A percentile compares a stretch with the other conserved stretches of the same genome.
These are phyloP conservation scores for Synanthedon andrenaeformis DNA, from an alignment of 2,888 invertebrate species.

Conservation along the genomic window DNA sequence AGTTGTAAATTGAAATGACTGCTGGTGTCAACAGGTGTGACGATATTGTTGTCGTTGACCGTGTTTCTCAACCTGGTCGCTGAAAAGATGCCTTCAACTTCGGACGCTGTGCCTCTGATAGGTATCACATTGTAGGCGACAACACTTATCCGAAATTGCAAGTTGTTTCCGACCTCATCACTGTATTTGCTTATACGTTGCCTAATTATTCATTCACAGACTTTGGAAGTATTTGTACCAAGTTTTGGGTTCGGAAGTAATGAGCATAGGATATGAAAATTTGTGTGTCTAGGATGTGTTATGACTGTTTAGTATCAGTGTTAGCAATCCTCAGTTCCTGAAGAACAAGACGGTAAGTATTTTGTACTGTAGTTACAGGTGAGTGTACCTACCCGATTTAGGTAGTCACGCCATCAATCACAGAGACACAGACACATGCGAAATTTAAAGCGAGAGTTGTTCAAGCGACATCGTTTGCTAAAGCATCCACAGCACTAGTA, in stretches of 20 bases:
- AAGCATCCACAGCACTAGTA: neutral
- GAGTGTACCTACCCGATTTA: constrained; percentile 2
- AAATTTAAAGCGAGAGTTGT: neutral
- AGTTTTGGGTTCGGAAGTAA: constrained; percentile 22
- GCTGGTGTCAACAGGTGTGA: constrained; percentile 85
- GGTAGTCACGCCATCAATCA: constrained; percentile 1
- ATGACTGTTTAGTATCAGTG: constrained; percentile 26
- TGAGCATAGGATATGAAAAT: constrained; percentile 30
- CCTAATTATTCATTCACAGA: neutral
- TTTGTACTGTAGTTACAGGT: constrained; percentile 22
- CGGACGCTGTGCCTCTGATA: constrained; percentile 86
- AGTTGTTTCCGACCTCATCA: constrained; percentile 19
- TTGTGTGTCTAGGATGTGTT: constrained; percentile 41
- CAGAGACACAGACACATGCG: neutral
- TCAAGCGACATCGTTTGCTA: neutral
- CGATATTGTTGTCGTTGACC: constrained; percentile 96
- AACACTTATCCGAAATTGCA: constrained; percentile 10
- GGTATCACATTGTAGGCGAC: constrained; percentile 62
- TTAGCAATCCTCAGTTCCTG: constrained; percentile 10
- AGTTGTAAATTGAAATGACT: constrained; percentile 13
- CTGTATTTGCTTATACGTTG: neutral
- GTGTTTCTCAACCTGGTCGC: constrained; percentile 98
- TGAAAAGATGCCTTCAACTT: constrained; percentile 93
- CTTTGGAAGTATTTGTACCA: neutral
- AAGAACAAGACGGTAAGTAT: constrained; percentile 23